Percentiles rank a stretch among this genome's conserved stretches.
Evolutionary conservation across 64 coral and sea anemone species (phyloP).

Genomic region (Platygyra sinensis): DNA sequence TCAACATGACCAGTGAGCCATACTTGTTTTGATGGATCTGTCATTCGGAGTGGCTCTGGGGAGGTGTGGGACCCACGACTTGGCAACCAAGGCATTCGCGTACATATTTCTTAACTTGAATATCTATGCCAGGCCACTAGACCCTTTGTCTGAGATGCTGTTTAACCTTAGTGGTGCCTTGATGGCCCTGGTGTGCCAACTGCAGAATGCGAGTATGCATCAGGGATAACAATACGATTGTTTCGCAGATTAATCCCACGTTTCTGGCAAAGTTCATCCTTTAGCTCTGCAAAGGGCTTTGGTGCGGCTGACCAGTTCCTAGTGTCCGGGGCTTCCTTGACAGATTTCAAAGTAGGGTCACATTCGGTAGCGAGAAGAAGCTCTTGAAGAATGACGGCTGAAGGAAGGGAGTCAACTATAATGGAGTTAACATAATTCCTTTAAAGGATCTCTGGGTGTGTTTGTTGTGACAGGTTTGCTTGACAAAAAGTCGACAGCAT

Average conservation of each 20-base stretch:
- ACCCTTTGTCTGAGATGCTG: no score
- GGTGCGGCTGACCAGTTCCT: background rate
- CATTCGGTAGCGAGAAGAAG: background rate
- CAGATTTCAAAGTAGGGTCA: background rate
- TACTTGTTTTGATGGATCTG: background rate
- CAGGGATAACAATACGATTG: background rate
- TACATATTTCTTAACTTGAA: background rate
- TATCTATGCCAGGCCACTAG: no score
- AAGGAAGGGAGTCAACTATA: no score
- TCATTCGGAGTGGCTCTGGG: constrained; percentile 8
- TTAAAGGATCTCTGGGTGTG: no score
- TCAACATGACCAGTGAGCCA: background rate
- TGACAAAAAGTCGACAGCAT: no score
- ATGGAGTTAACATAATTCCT: background rate
- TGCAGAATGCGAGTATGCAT: constrained; percentile 1
- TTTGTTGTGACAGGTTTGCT: no score
- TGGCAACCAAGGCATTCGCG: constrained; percentile 21
- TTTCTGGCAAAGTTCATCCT: no score
- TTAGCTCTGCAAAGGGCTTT: no score
- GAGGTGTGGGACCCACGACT: background rate
- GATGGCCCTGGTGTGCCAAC: background rate
- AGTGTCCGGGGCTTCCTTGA: background rate
- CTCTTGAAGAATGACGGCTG: background rate
- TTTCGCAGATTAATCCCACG: background rate
- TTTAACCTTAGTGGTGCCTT: no score